phyloP scores from a whole-genome alignment of 2,888 invertebrate species.

The Volucella zonaria region DNA sequence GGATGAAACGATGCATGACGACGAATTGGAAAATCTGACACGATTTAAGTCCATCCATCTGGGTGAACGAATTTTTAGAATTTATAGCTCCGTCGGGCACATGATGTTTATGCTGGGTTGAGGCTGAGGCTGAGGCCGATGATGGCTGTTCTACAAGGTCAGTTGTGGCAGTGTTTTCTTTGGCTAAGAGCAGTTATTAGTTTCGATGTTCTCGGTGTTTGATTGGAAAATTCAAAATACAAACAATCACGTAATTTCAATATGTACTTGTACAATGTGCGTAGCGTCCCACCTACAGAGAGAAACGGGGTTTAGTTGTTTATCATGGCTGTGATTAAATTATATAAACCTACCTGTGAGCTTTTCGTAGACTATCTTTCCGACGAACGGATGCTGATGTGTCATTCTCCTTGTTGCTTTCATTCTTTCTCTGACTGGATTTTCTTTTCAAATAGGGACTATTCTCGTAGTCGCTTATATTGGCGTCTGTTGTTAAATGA shows the following conservation, averaged over 20 bases:
- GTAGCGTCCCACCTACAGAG: neutral
- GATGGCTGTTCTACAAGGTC: constrained; percentile 40
- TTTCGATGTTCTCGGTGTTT: constrained; percentile 20
- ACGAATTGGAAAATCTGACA: constrained; percentile 25
- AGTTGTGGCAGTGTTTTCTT: neutral
- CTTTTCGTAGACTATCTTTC: constrained; percentile 81
- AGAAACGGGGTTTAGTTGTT: neutral
- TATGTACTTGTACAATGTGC: neutral
- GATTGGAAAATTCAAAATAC: neutral
- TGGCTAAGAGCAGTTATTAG: constrained; percentile 9
- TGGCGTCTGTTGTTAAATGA: constrained; percentile 63
- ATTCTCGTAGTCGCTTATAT: constrained; percentile 78
- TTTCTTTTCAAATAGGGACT: constrained; percentile 80
- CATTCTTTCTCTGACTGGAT: constrained; percentile 77
- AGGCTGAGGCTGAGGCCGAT: neutral
- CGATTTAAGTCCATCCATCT: constrained; percentile 24
- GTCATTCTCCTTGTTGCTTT: constrained; percentile 80
- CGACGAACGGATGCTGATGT: constrained; percentile 77
- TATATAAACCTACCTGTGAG: constrained; percentile 76
- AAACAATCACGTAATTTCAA: constrained; percentile 3
- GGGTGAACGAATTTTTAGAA: constrained; percentile 20
- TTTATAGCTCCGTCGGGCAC: constrained; percentile 1
- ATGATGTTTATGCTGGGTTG: constrained; percentile 3
- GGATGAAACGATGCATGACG: constrained; percentile 48
- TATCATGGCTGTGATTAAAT: neutral